A percentile compares a stretch with the other conserved stretches of the same genome.
phyloP scores from a whole-genome alignment of 2,888 invertebrate genomes.

The Parnassius apollo region DNA sequence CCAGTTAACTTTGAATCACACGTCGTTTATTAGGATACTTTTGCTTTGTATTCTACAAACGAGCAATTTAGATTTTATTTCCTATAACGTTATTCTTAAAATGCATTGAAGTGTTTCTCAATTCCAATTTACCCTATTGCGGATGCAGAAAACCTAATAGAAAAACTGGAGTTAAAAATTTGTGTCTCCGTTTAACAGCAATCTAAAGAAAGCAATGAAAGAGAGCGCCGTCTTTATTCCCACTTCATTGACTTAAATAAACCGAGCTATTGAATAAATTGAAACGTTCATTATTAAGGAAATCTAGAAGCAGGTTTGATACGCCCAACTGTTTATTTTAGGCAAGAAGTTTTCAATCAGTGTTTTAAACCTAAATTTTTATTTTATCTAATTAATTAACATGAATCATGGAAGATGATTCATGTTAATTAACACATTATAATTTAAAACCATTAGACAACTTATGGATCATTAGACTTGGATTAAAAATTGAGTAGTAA shows the following conservation, averaged over 20 bases:
- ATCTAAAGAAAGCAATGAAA: slow-evolving; percentile 21
- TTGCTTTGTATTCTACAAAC: too few relatives aligned
- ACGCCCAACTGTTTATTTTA: background rate
- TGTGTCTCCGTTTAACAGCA: slow-evolving; percentile 19
- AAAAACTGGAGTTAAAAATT: slow-evolving; percentile 18
- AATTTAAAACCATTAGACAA: too few relatives aligned
- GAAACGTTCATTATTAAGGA: slow-evolving; percentile 46
- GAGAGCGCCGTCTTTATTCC: slow-evolving; percentile 16
- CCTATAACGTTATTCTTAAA: slow-evolving; percentile 16
- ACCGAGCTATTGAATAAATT: slow-evolving; percentile 48
- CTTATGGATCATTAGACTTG: too few relatives aligned
- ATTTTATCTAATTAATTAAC: too few relatives aligned
- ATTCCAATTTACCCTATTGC: slow-evolving; percentile 25
- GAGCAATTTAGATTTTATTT: too few relatives aligned
- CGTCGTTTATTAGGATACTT: too few relatives aligned
- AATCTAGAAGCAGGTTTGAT: background rate
- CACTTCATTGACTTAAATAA: slow-evolving; percentile 49
- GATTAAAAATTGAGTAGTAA: too few relatives aligned
- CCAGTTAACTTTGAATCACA: too few relatives aligned
- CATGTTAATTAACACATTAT: too few relatives aligned
- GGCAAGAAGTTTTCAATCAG: background rate
- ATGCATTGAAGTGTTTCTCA: slow-evolving; percentile 26
- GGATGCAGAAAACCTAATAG: slow-evolving; percentile 17
- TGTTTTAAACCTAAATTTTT: too few relatives aligned
- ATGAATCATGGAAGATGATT: too few relatives aligned